Conservation (phyloP, 2,113 vertebrate species). For the Actinemys pallida region DNA sequence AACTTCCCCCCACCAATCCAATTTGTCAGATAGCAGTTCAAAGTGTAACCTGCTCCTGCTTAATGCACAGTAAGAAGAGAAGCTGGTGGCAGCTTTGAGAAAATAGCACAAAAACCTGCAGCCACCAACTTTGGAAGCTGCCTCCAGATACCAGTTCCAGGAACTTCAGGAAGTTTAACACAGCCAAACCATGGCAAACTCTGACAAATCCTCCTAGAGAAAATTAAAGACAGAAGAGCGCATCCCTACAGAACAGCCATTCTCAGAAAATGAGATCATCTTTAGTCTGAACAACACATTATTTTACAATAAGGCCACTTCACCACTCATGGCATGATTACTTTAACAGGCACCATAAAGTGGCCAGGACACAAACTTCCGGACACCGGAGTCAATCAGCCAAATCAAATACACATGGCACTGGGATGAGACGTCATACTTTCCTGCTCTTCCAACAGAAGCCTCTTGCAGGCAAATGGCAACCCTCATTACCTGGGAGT, state of each 20-base stretch:
- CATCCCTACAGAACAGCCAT: background rate
- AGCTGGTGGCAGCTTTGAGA: accelerated
- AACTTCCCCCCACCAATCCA: background rate
- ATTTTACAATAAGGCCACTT: background rate
- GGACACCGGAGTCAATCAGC: background rate
- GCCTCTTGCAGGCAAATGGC: background rate
- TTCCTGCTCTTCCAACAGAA: background rate
- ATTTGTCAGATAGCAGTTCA: background rate
- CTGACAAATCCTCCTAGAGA: background rate
- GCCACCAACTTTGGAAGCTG: background rate
- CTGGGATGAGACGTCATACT: accelerated
- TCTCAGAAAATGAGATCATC: background rate
- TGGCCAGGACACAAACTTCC: accelerated
- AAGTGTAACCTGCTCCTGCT: accelerated
- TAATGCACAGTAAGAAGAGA: accelerated
- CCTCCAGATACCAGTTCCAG: accelerated
- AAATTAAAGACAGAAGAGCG: background rate
- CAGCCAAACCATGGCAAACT: background rate
- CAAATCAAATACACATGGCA: accelerated
- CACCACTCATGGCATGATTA: background rate
- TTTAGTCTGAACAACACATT: background rate
- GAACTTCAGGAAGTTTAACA: accelerated
- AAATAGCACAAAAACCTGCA: background rate
- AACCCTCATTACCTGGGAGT: too few relatives aligned
- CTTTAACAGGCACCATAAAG: accelerated